Base-by-base conservation (phyloP, 2,888 invertebrate genomes). In the Microctonus hyperodae region DNA sequence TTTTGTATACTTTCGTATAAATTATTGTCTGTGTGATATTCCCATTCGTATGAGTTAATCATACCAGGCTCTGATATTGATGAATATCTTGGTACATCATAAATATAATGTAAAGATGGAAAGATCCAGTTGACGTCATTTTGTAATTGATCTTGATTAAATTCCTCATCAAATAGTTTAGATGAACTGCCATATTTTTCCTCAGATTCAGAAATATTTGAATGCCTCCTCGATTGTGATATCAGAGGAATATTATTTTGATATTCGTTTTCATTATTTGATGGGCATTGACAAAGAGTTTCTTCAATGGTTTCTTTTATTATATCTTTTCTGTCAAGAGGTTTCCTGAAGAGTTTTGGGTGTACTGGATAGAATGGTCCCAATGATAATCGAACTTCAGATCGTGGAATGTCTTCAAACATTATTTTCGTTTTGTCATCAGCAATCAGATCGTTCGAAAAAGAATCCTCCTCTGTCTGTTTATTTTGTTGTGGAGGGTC, bases 401-500 rank as follows among this genome's bases (percentile, higher is more conserved):
- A 73, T 5, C 76, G 69, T 0, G 75, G 71, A 0, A 78, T 62
- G 59, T 79, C 79, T 25, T 70, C 71, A 6, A 79, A 60, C 1
- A 74, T 2, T 0, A 78, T 33, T 55, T 67, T 73, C 16, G 16
- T 44, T 22, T 48, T 68, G 16, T 71, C 69, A 5, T 40, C n/a
- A 0, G 65, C 20, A 64, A 69, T 70, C 9, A 50, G 11, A 0
- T 56, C 68, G 10, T 70, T 69, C 0, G 65, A 71, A 11, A 5
- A 20, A 23, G 20, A 13, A 5, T 72, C 66, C 4, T 68, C 60
- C 1, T 58, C 35, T 48, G 51, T 56, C 20, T 64, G 28, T 1
- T 22, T 25, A 20, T 69, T 57, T 11, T 69, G 64, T 0, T 50
- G 55, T 31, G 57, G 9, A n/a, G 69, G n/a, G 0, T 23, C 61